Percentiles rank a stretch among this genome's conserved stretches.
These are phyloP conservation scores for Hypsopygia costalis DNA, from an alignment of 2,888 invertebrate genomes.

Conservation along the genomic window DNA sequence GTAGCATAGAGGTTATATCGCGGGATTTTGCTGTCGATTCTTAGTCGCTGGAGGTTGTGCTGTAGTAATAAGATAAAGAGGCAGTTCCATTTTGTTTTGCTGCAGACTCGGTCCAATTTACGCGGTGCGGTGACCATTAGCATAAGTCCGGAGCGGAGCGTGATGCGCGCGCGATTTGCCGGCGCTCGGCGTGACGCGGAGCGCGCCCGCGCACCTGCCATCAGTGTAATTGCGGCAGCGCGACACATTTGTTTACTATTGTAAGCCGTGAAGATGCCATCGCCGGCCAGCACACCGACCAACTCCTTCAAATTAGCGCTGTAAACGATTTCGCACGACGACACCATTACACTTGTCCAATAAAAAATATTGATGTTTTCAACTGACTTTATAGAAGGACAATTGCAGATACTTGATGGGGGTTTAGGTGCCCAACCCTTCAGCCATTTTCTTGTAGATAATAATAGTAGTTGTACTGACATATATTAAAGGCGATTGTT, in stretches of 20 bases:
- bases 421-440: too few species aligned
- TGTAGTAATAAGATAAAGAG: slow-evolving; percentile 75
- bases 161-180: slow-evolving; percentile 69
- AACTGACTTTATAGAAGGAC: too few species aligned
- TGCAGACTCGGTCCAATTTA: slow-evolving; percentile 75
- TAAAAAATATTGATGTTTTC: too few species aligned
- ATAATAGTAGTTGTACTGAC: too few species aligned
- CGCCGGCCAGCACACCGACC: slow-evolving; percentile 55
- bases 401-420: too few species aligned
- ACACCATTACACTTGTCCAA: slow-evolving; percentile 9
- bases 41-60: slow-evolving; percentile 39
- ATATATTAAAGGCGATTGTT: too few species aligned
- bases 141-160: slow-evolving; percentile 72
- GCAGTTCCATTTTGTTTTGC: slow-evolving; percentile 72
- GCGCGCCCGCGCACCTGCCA: slow-evolving; percentile 27
- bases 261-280: slow-evolving; percentile 78
- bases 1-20: slow-evolving; percentile 46
- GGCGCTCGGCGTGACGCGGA: slow-evolving; percentile 53
- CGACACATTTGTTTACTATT: slow-evolving; percentile 79
- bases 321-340: slow-evolving; percentile 37
- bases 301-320: slow-evolving; percentile 71
- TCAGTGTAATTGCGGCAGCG: slow-evolving; percentile 64
- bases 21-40: slow-evolving; percentile 22
- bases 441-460: too few species aligned
- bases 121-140: slow-evolving; percentile 73